Evolutionary conservation across 2,797 vertebrate species (phyloP), one percentile per base, ranked within the genome.

Genomic region (Austrolebias charrua): DNA sequence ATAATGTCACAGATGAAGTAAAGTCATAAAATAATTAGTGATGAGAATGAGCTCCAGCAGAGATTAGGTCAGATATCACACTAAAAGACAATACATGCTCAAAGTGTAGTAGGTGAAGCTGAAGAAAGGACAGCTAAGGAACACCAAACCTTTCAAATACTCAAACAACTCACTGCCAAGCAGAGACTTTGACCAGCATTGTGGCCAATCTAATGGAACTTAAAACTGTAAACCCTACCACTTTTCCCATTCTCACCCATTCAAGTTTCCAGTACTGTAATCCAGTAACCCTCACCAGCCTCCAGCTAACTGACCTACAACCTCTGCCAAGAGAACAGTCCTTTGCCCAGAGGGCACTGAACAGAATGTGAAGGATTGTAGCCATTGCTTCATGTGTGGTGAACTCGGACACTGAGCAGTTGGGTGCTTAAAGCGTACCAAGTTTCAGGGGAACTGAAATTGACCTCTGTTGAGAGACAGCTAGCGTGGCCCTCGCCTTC

Each of bases 11-110:
- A 11, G 66, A 76, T 65, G 67, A 84, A 12, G 59, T 0, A 24
- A 73, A 5, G 47, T 80, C 5, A 83, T 16, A 6, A 80, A 33
- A 79, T 79, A 19, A 79, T 71, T 4, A 74, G 31, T 24, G 55
- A 81, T n/a, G 69, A 84, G 13, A 78, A 71, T 3, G 66, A 80
- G 1, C 58, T 64, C 1, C 71, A 66, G 51, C 20, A 29, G 0
- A 58, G 70, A 42, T 40, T 83, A 1, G 64, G 69, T 1, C 55
- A 69, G 31, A 3, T 12, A 1, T 8, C 46, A 14, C 20, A 42
- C 1, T 65, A 60, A 33, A 77, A 73, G 7, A n/a, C 9, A 6
- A 48, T 19, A 11, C 51, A 66, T 1, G 33, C 60, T 2, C 66
- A 68, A 4, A 54, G 48, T 44, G 46, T 38, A 16, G 29, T 40